These are phyloP conservation scores for Aphodius granarius DNA, from an alignment of 2,888 invertebrate genomes.

Conservation along the genomic window DNA sequence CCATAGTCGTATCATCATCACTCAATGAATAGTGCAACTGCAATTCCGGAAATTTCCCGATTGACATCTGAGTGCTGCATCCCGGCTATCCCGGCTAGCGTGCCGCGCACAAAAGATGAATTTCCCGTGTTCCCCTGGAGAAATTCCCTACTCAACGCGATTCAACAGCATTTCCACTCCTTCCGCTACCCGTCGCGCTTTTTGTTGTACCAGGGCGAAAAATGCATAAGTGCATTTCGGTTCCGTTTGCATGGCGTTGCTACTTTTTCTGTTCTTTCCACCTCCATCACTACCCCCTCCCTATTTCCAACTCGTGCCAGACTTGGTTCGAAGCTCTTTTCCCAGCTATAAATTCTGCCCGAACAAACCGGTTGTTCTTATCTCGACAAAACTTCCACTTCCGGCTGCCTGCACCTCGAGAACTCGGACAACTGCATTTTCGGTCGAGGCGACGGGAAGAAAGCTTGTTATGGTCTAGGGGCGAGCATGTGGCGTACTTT, in stretches of 20 bases:
- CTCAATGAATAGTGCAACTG: background rate
- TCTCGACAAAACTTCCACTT: constrained; percentile 8
- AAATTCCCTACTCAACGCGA: background rate
- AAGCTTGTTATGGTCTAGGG: background rate
- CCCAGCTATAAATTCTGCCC: constrained; percentile 10
- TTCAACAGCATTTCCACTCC: background rate
- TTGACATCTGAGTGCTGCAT: background rate
- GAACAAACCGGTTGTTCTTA: constrained; percentile 6
- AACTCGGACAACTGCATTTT: background rate
- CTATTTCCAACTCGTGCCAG: background rate
- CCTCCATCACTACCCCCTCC: background rate
- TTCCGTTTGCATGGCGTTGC: background rate
- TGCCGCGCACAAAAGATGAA: background rate
- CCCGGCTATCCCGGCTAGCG: background rate
- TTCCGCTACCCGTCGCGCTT: background rate
- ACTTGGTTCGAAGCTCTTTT: background rate
- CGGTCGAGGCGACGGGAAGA: background rate
- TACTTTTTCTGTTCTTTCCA: background rate
- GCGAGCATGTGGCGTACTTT: background rate
- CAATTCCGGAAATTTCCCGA: background rate
- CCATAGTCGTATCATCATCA: background rate
- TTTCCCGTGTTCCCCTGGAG: background rate
- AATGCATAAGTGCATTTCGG: constrained; percentile 14
- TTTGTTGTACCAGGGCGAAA: background rate
- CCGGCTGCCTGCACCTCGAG: background rate